Percentiles rank a stretch among this genome's conserved stretches.
phyloP scores from a whole-genome alignment of 2,888 invertebrate genomes.

The Acanthosoma haemorrhoidale region DNA sequence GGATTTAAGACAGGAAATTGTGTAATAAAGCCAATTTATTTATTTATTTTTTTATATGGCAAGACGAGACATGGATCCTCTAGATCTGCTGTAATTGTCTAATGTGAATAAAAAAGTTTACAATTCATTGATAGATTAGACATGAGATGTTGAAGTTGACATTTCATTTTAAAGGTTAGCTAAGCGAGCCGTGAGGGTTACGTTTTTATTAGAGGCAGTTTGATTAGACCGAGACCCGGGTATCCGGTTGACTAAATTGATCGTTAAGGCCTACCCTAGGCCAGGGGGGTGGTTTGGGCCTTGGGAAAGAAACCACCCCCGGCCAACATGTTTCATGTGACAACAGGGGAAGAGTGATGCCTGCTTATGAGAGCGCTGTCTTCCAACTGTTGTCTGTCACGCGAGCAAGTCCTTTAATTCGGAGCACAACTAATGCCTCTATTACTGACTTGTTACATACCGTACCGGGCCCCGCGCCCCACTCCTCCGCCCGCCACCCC shows the following conservation, averaged over 20 bases:
- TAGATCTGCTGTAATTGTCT: neutral
- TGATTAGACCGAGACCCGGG: slow-evolving; percentile 10
- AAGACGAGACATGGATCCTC: too few species aligned
- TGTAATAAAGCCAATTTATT: too few species aligned
- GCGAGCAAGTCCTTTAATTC: slow-evolving; percentile 20
- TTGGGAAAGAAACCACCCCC: slow-evolving; percentile 14
- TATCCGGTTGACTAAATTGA: slow-evolving; percentile 23
- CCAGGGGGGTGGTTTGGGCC: neutral
- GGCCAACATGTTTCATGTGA: slow-evolving; percentile 14
- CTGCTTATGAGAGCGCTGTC: slow-evolving; percentile 22
- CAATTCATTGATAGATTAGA: neutral
- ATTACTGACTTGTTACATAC: slow-evolving; percentile 27
- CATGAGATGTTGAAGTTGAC: slow-evolving; percentile 4
- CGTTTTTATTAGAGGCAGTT: slow-evolving; percentile 20
- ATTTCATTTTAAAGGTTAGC: too few species aligned
- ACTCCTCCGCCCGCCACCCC: neutral
- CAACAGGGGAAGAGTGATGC: slow-evolving; percentile 28
- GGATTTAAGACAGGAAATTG: too few species aligned
- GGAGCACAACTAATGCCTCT: slow-evolving; percentile 17
- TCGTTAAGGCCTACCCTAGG: neutral
- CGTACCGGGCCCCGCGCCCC: neutral
- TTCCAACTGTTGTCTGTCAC: slow-evolving; percentile 23
- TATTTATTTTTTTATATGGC: too few species aligned
- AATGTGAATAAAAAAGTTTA: neutral
- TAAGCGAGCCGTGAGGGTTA: neutral